A percentile compares a stretch with the other conserved stretches of the same genome.
Evolutionary conservation across 2,113 vertebrate genomes (phyloP).

Genomic region (Zosterops pallidus): DNA sequence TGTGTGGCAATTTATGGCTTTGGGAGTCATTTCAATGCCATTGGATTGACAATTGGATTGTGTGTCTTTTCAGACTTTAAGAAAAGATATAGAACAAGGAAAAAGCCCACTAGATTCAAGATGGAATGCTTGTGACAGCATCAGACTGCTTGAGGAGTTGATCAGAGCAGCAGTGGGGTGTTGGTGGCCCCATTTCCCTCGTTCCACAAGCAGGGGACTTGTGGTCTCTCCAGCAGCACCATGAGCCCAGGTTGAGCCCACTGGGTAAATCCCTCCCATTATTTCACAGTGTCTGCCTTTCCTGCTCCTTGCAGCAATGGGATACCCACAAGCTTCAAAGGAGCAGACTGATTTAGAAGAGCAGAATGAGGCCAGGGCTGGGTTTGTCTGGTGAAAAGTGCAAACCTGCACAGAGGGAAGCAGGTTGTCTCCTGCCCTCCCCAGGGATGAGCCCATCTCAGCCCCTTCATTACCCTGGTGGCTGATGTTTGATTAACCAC

Average conservation of each 20-base stretch:
- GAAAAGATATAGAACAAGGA: background rate
- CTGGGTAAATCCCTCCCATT: rapidly evolving
- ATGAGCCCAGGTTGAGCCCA: background rate
- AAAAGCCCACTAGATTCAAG: background rate
- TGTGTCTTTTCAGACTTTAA: background rate
- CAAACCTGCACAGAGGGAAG: background rate
- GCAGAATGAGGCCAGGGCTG: background rate
- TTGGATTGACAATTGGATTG: background rate
- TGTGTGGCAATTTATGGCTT: background rate
- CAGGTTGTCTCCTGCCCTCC: background rate
- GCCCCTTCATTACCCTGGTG: background rate
- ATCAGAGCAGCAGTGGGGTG: background rate
- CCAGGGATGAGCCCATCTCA: background rate
- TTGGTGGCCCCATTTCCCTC: background rate
- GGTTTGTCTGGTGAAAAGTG: background rate
- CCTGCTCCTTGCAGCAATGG: background rate
- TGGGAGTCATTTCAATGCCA: background rate
- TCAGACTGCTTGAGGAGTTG: background rate
- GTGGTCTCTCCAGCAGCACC: background rate
- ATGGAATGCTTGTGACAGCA: background rate
- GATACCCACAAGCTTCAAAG: background rate
- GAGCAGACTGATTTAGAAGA: background rate
- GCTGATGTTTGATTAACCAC: background rate
- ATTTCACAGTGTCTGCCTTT: background rate
- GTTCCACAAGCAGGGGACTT: background rate